Evolutionary conservation across 2,113 vertebrate species (phyloP).

Genomic region (Gnathonemus longibarbis): DNA sequence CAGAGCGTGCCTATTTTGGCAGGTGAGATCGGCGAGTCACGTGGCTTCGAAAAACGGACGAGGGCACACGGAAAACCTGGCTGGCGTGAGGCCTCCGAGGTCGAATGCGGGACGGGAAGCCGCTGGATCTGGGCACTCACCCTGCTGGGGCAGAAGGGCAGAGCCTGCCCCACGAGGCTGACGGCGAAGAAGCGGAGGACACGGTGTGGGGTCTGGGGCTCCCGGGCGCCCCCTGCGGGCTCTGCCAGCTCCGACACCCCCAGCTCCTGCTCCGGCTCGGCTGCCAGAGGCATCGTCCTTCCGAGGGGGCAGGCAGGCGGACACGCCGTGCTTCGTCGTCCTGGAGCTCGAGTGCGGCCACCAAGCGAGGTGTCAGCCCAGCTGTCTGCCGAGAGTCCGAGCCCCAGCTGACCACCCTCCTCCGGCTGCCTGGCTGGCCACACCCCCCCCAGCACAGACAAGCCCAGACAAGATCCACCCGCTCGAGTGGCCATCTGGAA

Average conservation of each 20-base stretch:
- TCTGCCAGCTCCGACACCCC: background rate
- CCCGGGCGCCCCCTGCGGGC: background rate
- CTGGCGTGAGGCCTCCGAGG: background rate
- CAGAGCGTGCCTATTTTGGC: background rate
- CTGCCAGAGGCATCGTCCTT: background rate
- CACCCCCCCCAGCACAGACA: background rate
- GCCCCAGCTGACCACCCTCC: background rate
- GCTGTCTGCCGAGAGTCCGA: background rate
- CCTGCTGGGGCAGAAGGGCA: background rate
- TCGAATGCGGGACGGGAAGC: too few relatives aligned
- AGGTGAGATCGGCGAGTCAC: background rate
- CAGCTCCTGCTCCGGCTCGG: background rate
- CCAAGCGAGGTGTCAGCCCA: background rate
- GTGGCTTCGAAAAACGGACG: background rate
- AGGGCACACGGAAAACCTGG: background rate
- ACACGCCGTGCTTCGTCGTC: background rate
- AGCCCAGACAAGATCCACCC: background rate
- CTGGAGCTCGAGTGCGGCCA: background rate
- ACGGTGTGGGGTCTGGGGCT: background rate
- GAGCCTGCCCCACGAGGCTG: background rate
- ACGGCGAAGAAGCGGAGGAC: background rate
- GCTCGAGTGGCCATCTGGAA: background rate
- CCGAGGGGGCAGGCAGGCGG: background rate
- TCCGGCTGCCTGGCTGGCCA: background rate
- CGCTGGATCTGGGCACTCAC: background rate